Percentiles rank a stretch among this genome's conserved stretches.
phyloP scores from a whole-genome alignment of 2,888 invertebrate species.

The Heliconius cydno region DNA sequence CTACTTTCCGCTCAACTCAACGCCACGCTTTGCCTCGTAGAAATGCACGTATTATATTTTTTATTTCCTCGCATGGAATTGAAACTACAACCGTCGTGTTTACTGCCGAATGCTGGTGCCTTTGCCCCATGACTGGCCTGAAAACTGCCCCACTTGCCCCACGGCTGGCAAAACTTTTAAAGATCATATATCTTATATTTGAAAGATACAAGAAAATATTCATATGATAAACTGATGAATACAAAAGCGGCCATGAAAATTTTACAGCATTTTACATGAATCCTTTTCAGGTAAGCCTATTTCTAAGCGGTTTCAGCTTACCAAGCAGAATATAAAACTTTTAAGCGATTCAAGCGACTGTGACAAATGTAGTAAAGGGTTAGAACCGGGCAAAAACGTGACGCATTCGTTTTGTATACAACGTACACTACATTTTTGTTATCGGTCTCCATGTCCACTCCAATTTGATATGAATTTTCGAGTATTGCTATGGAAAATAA shows the following conservation, averaged over 20 bases:
- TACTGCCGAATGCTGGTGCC: too few relatives aligned
- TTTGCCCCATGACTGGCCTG: too few relatives aligned
- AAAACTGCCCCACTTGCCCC: too few relatives aligned
- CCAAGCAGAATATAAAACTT: slow-evolving; percentile 22
- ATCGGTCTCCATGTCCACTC: slow-evolving; percentile 1
- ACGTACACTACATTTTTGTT: not conserved
- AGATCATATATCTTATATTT: too few relatives aligned
- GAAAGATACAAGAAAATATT: too few relatives aligned
- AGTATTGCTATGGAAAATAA: not conserved
- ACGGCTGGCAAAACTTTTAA: too few relatives aligned
- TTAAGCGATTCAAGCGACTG: slow-evolving; percentile 13
- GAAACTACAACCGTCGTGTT: too few relatives aligned
- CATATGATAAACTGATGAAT: not conserved
- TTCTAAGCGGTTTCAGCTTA: slow-evolving; percentile 4
- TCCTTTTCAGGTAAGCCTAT: not conserved
- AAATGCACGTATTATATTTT: too few relatives aligned
- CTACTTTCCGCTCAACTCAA: too few relatives aligned
- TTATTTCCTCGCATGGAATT: too few relatives aligned
- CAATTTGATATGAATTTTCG: slow-evolving; percentile 5
- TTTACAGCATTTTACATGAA: not conserved
- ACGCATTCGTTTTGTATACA: slow-evolving; percentile 16
- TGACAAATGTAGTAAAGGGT: slow-evolving; percentile 16
- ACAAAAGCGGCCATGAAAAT: not conserved
- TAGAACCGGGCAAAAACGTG: slow-evolving; percentile 8
- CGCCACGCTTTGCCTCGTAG: too few relatives aligned